Evolutionary conservation across 1,140 invertebrate genomes (phyloP).

Genomic region (Arion vulgaris): DNA sequence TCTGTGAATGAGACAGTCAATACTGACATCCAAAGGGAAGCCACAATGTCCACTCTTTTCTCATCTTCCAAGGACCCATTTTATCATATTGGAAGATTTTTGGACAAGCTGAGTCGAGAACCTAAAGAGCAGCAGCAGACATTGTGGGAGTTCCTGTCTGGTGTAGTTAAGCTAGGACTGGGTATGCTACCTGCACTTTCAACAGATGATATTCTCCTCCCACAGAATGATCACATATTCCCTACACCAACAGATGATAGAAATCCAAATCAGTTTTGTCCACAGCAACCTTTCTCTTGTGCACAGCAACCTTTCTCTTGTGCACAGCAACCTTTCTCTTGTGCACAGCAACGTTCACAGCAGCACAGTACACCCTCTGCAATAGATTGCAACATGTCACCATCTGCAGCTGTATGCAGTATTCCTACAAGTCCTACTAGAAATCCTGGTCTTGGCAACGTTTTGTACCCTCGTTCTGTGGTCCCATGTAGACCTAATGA

Average conservation of each 20-base stretch:
- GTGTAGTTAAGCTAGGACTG: not conserved
- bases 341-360: no score
- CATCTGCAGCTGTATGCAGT: no score
- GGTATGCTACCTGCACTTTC: not conserved
- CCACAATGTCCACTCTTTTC: not conserved
- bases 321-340: no score
- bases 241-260: not conserved
- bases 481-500: no score
- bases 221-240: not conserved
- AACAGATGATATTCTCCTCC: no score
- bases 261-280: not conserved
- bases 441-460: no score
- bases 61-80: slow-evolving; percentile 26
- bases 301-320: no score
- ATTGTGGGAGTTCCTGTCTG: slow-evolving; percentile 30
- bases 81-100: slow-evolving; percentile 32
- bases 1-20: not conserved
- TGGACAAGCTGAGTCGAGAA: slow-evolving; percentile 14
- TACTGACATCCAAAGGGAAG: not conserved
- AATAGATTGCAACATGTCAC: no score
- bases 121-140: slow-evolving; percentile 17
- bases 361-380: no score
- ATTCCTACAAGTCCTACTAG: no score
- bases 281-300: no score
- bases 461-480: no score